Evolutionary conservation across 2,113 vertebrate genomes (phyloP).

Genomic region (Casuarius casuarius): DNA sequence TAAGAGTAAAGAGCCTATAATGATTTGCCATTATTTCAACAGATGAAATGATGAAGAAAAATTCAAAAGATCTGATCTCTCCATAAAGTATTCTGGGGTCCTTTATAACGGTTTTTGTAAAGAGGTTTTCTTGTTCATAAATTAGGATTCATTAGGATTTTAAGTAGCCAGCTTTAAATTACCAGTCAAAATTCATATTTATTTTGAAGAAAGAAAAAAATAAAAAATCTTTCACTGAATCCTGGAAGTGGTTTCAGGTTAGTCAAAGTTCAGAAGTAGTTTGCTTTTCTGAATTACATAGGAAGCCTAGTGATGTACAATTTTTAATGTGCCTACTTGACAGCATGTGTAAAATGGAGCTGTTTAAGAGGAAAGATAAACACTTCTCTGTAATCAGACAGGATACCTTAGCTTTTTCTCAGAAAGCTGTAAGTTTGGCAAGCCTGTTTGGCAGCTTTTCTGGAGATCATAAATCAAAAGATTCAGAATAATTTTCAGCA

Average conservation of each 20-base stretch:
- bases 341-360: background rate
- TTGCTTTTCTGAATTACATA: background rate
- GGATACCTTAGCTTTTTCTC: background rate
- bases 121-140: background rate
- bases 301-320: background rate
- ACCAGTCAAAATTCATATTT: background rate
- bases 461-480: constrained; percentile 41
- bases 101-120: background rate
- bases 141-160: background rate
- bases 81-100: background rate
- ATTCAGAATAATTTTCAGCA: background rate
- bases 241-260: background rate
- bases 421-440: background rate
- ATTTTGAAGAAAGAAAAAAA: background rate
- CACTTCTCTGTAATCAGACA: background rate
- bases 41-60: background rate
- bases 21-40: background rate
- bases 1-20: background rate
- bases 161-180: background rate
- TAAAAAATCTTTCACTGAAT: rapidly evolving
- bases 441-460: constrained; percentile 7
- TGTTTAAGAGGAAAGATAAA: background rate
- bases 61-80: background rate
- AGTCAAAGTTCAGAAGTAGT: background rate
- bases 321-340: background rate